Evolutionary conservation across 2,888 invertebrate species (phyloP).

Genomic region (Operophtera brumata): DNA sequence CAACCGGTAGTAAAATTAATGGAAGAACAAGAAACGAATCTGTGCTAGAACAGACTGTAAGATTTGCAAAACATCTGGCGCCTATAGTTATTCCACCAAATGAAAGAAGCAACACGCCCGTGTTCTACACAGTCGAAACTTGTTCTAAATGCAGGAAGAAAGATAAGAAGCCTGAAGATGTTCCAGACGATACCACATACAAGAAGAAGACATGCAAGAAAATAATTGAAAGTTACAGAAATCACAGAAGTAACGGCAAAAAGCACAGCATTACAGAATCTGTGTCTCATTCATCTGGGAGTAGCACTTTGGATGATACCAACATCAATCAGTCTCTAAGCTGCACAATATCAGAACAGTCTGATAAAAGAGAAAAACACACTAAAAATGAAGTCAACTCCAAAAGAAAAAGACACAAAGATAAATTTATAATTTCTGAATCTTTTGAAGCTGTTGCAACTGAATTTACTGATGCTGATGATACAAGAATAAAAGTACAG

Average conservation of each 20-base stretch:
- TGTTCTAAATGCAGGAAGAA: constrained; percentile 47
- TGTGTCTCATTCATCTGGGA: constrained; percentile 51
- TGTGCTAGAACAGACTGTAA: constrained; percentile 60
- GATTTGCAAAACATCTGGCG: constrained; percentile 61
- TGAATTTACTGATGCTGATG: constrained; percentile 44
- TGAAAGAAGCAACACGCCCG: constrained; percentile 42
- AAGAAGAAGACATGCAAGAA: constrained; percentile 41
- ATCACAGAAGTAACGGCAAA: constrained; percentile 42
- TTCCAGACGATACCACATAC: constrained; percentile 16
- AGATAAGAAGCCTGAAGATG: constrained; percentile 31
- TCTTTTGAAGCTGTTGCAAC: constrained; percentile 66
- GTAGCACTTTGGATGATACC: constrained; percentile 62
- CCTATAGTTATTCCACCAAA: constrained; percentile 61
- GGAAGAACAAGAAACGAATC: constrained; percentile 42
- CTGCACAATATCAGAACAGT: constrained; percentile 60
- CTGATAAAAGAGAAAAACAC: constrained; percentile 48
- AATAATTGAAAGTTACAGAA: constrained; percentile 43
- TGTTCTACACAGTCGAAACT: constrained; percentile 62
- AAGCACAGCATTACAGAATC: constrained; percentile 50
- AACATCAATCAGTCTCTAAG: constrained; percentile 61
- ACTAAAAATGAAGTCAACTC: constrained; percentile 42
- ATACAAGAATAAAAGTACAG: constrained; percentile 64
- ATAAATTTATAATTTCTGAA: constrained; percentile 53
- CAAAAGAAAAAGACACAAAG: constrained; percentile 33
- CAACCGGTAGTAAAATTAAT: constrained; percentile 27